Conservation (phyloP, 2,888 invertebrate species). For the Philaethria dido region DNA sequence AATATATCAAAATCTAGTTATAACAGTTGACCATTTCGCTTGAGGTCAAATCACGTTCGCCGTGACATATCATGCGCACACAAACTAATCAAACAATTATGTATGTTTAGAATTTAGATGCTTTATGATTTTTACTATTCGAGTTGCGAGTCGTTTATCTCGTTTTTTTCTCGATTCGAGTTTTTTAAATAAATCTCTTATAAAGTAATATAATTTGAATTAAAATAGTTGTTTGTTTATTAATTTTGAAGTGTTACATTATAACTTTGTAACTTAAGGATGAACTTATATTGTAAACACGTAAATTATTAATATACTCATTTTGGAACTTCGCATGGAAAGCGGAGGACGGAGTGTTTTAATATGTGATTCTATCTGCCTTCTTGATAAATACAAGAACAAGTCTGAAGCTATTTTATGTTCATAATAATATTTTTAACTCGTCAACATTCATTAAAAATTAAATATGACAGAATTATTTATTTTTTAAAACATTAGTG, state of each 20-base stretch:
- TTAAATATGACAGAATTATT: no score
- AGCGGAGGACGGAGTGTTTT: no score
- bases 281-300: no score
- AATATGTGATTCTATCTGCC: no score
- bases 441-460: no score
- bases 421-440: no score
- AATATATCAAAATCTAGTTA: slow-evolving; percentile 34
- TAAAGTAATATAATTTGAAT: neutral
- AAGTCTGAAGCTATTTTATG: no score
- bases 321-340: no score
- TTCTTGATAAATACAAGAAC: no score
- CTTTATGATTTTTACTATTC: slow-evolving; percentile 8
- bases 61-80: slow-evolving; percentile 42
- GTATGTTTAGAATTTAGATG: neutral
- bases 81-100: slow-evolving; percentile 23
- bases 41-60: slow-evolving; percentile 47
- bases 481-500: no score
- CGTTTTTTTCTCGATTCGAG: slow-evolving; percentile 1
- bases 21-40: slow-evolving; percentile 20
- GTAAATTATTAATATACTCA: no score
- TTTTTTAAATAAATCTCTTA: neutral
- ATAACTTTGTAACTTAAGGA: no score
- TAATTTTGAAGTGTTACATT: neutral
- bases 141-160: slow-evolving; percentile 7
- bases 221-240: neutral